Evolutionary conservation across 2,888 invertebrate species (phyloP).

Genomic region (Trichacis sp.): DNA sequence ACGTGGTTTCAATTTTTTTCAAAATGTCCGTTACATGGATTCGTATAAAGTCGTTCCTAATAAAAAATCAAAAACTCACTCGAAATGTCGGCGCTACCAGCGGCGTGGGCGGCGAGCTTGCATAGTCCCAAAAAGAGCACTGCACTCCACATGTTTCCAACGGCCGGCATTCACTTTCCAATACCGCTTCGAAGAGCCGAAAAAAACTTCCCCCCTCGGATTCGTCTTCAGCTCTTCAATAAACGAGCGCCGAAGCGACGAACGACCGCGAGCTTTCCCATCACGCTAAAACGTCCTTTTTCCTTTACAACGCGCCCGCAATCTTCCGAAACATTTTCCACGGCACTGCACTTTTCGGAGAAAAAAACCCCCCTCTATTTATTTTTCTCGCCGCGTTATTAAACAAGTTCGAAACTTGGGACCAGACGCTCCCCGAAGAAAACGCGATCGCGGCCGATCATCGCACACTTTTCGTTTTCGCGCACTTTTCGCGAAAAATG

Average conservation of each 20-base stretch:
- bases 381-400: slow-evolving; percentile 4
- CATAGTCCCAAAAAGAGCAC: slow-evolving; percentile 59
- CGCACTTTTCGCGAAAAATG: neutral
- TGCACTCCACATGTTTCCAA: slow-evolving; percentile 58
- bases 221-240: neutral
- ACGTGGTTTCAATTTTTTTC: too few species aligned
- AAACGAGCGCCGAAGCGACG: slow-evolving; percentile 1
- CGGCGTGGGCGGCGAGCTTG: slow-evolving; percentile 53
- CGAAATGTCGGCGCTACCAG: slow-evolving; percentile 23
- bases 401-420: slow-evolving; percentile 15
- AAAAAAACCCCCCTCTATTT: neutral
- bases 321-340: slow-evolving; percentile 18
- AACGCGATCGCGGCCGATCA: slow-evolving; percentile 1
- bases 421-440: slow-evolving; percentile 10
- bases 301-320: too few species aligned
- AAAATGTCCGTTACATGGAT: too few species aligned
- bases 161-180: slow-evolving; percentile 13
- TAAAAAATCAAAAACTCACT: neutral
- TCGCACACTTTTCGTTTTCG: neutral
- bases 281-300: slow-evolving; percentile 8
- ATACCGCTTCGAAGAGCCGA: neutral
- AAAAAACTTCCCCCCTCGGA: neutral
- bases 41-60: too few species aligned
- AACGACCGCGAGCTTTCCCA: slow-evolving; percentile 31
- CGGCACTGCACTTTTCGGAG: slow-evolving; percentile 20